Percentiles rank a stretch among this genome's conserved stretches.
Evolutionary conservation across 2,113 vertebrate species (phyloP).

Genomic region (Theristicus caerulescens): DNA sequence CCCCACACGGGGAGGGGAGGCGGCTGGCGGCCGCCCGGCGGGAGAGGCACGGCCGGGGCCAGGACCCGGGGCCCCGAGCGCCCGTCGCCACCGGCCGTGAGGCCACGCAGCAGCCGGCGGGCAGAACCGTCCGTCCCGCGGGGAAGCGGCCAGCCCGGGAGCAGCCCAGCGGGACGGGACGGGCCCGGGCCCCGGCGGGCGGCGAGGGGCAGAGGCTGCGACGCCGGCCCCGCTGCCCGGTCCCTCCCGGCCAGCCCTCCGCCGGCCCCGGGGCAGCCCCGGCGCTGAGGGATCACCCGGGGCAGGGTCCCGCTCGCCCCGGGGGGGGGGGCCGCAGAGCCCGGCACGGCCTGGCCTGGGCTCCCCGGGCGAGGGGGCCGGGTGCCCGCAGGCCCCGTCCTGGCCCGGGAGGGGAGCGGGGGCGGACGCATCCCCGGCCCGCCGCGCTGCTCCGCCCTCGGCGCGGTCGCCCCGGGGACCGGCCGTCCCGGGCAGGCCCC

Average conservation of each 20-base stretch:
- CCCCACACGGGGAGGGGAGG: not conserved
- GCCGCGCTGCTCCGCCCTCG: too few species aligned
- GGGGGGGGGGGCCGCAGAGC: not conserved
- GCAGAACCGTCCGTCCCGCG: not conserved
- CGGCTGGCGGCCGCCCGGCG: not conserved
- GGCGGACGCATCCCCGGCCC: not conserved
- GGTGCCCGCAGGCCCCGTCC: not conserved
- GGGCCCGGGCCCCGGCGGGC: too few species aligned
- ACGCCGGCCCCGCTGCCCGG: too few species aligned
- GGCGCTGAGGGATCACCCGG: not conserved
- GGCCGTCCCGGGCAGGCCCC: not conserved
- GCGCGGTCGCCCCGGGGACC: not conserved
- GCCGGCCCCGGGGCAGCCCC: too few species aligned
- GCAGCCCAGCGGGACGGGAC: not conserved
- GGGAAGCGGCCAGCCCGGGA: not conserved
- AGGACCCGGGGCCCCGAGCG: not conserved
- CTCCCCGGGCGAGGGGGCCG: not conserved
- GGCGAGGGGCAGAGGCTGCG: not conserved
- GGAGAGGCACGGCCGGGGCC: not conserved
- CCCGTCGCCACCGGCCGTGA: not conserved
- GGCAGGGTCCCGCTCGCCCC: not conserved
- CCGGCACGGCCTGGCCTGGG: not conserved
- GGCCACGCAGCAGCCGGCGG: not conserved
- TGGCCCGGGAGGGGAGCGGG: not conserved
- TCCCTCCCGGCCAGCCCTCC: too few species aligned